Percentiles rank a stretch among this genome's conserved stretches.
Conservation (phyloP, 2,888 invertebrate species). For the Choreutis nemorana region DNA sequence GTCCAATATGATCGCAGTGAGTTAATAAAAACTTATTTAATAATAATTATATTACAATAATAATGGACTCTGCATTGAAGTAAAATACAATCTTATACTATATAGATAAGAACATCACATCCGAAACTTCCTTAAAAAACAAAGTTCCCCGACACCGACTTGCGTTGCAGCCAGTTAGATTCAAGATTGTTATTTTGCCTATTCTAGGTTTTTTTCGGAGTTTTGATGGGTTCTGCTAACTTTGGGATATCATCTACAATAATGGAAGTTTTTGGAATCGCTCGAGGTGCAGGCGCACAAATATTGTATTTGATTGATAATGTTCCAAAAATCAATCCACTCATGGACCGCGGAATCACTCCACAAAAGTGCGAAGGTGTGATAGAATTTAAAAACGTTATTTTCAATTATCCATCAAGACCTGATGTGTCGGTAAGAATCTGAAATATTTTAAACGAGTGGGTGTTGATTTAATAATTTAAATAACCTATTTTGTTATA, state of each 20-base stretch:
- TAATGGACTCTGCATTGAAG: too few species aligned
- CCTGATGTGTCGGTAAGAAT: slow-evolving; percentile 73
- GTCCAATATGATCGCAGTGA: slow-evolving; percentile 75
- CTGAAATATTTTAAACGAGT: too few species aligned
- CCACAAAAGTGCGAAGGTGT: slow-evolving; percentile 69
- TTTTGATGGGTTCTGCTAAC: slow-evolving; percentile 76
- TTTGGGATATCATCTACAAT: slow-evolving; percentile 87
- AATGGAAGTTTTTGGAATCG: slow-evolving; percentile 80
- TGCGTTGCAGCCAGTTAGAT: too few species aligned
- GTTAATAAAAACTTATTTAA: too few species aligned
- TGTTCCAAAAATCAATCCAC: slow-evolving; percentile 76
- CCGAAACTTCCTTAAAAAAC: too few species aligned
- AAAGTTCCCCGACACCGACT: too few species aligned
- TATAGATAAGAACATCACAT: too few species aligned
- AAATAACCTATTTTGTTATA: too few species aligned
- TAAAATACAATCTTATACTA: too few species aligned
- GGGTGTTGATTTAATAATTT: too few species aligned
- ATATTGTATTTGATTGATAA: slow-evolving; percentile 81
- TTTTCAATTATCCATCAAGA: slow-evolving; percentile 84
- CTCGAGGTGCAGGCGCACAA: slow-evolving; percentile 80
- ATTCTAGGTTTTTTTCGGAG: slow-evolving; percentile 79
- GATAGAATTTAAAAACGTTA: slow-evolving; percentile 75
- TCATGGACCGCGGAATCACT: slow-evolving; percentile 67
- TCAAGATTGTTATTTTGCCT: too few species aligned
- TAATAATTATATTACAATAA: too few species aligned